Conservation (phyloP, 2,113 vertebrate genomes). For the Sisor rabdophorus region DNA sequence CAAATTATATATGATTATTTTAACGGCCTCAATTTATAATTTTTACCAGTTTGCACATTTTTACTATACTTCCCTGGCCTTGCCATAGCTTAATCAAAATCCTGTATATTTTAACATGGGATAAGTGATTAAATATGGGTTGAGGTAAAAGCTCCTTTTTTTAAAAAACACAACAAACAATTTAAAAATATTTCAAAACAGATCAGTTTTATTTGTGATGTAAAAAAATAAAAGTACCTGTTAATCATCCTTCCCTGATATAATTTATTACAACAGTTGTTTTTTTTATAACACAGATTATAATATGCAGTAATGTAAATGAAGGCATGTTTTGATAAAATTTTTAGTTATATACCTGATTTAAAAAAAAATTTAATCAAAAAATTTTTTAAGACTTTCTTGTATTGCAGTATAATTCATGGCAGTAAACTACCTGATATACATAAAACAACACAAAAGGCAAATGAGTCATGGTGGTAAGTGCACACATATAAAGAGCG, state of each 20-base stretch:
- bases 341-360: not conserved
- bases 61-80: not conserved
- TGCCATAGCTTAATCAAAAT: not conserved
- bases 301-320: not conserved
- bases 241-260: no score
- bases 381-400: not conserved
- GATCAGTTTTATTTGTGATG: not conserved
- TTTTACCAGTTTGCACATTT: not conserved
- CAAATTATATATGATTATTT: not conserved
- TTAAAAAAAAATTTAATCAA: not conserved
- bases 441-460: not conserved
- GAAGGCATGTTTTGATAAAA: not conserved
- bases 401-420: not conserved
- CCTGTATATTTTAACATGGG: not conserved
- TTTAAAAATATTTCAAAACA: not conserved
- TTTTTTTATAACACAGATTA: not conserved
- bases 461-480: constrained; percentile 21
- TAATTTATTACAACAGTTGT: no score
- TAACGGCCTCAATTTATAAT: not conserved
- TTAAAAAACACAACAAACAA: not conserved
- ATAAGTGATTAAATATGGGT: not conserved
- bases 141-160: not conserved
- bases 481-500: constrained; percentile 5
- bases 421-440: constrained; percentile 10
- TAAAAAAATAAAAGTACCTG: no score